phyloP scores from a whole-genome alignment of 1,140 invertebrate species.

The Panagrolaimus sp. region DNA sequence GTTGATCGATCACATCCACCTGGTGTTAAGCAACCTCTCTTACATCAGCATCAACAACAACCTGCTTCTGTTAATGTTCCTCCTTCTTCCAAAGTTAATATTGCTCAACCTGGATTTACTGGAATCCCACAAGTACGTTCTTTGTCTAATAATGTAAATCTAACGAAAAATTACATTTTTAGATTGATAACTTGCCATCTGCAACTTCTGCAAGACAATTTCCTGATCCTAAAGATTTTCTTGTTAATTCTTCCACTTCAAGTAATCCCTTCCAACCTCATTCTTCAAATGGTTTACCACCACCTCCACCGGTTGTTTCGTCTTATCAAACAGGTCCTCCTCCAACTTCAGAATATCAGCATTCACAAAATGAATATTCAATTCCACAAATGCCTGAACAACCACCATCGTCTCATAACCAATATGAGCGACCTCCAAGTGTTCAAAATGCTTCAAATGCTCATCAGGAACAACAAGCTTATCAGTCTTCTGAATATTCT shows the following conservation, averaged over 20 bases:
- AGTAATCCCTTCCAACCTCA: not conserved
- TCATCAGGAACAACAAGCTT: no score
- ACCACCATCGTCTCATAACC: no score
- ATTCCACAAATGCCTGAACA: not conserved
- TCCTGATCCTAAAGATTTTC: conserved; percentile 53
- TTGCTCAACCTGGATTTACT: conserved; percentile 45
- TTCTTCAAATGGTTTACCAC: not conserved
- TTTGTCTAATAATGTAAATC: not conserved
- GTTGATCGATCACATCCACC: conserved; percentile 53
- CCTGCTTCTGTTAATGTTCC: not conserved
- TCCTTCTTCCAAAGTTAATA: conserved; percentile 13
- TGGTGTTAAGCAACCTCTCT: not conserved
- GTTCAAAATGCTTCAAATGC: conserved; percentile 8
- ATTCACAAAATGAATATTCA: no score
- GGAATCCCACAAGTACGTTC: conserved; percentile 46
- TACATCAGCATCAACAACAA: not conserved
- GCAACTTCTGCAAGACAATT: conserved; percentile 33
- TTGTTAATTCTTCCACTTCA: conserved; percentile 12
- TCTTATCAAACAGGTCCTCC: not conserved
- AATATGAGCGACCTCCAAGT: not conserved
- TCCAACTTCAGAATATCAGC: no score
- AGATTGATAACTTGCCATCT: not conserved
- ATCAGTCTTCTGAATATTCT: not conserved
- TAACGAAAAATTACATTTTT: not conserved
- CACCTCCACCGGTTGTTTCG: conserved; percentile 1